Base-by-base conservation (phyloP, 2,888 invertebrate genomes). In the Axea sp. region DNA sequence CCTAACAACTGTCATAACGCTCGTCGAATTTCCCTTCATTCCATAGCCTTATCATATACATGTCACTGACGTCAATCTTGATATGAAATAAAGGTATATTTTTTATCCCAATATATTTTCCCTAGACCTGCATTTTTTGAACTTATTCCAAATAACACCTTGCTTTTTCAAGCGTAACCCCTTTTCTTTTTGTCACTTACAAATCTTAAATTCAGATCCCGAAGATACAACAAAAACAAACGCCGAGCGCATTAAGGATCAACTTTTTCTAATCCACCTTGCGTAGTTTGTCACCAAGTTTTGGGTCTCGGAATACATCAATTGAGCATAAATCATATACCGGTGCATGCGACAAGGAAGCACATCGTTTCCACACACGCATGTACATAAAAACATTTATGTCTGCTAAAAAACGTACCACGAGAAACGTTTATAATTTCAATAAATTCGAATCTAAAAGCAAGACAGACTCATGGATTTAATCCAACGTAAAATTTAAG, bases 361-460 rank as follows among this genome's bases (percentile, higher is more conserved):
- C 60, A 57, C 53, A 15, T 51, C 60, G 47, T 33, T 59, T 72
- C 65, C 37, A 59, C 51, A 71, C 62, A 55, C 62, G 69, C 60
- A 49, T 53, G 15, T 49, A 53, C 45, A 43, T 57, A 72, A 72
- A 72, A 72, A 64, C 64, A 43, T 49, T 57, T 57, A 33, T 47
- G 53, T 47, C 22, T 31, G 7, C 17, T 26, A 57, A 22, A 71
- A 71, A 49, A 62, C 49, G 7, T 5, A 49, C 53, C 39, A 33
- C 33, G 64, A 74, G 64, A 72, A 77, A 81, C 80, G 83, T 77
- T 83, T 82, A 82, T 82, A 82, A 83, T 83, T 83, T 83, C 82
- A 78, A 84, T 84, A 83, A 84, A 84, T 84, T 80, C 80, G 82
- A 77, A 71, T 62, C 73, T 19, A 59, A 71, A 65, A 67, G 51